Base-by-base conservation (phyloP, 2,888 invertebrate species). In the Venusia cambrica region DNA sequence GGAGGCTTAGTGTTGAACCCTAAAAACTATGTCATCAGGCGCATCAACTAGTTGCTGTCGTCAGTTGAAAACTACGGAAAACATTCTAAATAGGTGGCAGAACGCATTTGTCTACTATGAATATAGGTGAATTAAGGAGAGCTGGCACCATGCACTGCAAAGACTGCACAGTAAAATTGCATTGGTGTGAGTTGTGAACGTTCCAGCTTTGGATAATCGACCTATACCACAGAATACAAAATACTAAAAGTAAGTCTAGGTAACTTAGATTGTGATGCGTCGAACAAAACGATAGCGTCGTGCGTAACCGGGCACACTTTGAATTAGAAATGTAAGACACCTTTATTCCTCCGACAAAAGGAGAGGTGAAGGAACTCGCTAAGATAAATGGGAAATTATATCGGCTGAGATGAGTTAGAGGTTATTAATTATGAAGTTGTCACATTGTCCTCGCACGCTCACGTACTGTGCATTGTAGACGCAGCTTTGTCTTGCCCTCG, bases 361-460 rank as follows among this genome's bases (percentile, higher is more conserved):
- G 39, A 53, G 68, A 75, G 83, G 81, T 84, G 69, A 81, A 83
- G 73, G 77, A 84, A 77, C 85, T 77, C 64, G 36, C 48, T 34
- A 64, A 79, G 83, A 84, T 85, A 83, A 83, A 85, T 84, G 81
- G 49, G 74, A 81, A 81, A 85, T 85, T 79, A 83, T 85, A 87
- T 85, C 78, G 76, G 75, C 69, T 59, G 67, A 75, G 79, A 85
- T 84, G 80, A 79, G 71, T 72, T 75, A 71, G 73, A 75, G 77
- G 85, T 80, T 84, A 87, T 87, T 87, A 87, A 85, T 85, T 85
- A 85, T 81, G 75, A 74, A 79, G 79, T 68, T 77, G 85, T 79
- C 85, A 83, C 73, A 81, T 75, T 78, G 83, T 80, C 79, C 68
- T 69, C 54, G 54, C 62, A 56, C 71, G 64, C 72, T 76, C 80